Evolutionary conservation across 2,797 vertebrate genomes (phyloP).

Genomic region (Antennarius maculatus): DNA sequence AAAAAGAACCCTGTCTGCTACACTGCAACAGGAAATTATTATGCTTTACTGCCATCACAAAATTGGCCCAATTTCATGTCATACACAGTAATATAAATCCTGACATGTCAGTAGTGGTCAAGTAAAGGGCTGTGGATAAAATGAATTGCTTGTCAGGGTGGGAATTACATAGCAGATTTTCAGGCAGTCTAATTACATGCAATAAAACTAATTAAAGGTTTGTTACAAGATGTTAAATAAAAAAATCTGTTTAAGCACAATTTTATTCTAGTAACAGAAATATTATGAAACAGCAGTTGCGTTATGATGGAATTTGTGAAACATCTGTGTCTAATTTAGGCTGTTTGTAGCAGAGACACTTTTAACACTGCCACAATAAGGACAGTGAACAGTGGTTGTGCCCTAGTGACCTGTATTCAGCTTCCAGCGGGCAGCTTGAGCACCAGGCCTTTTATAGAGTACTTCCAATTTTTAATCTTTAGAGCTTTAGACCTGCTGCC

Average conservation of each 20-base stretch:
- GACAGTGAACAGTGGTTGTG: slow-evolving; percentile 19
- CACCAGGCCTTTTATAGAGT: slow-evolving; percentile 40
- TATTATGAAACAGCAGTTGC: slow-evolving; percentile 35
- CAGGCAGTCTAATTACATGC: slow-evolving; percentile 52
- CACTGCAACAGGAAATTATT: slow-evolving; percentile 35
- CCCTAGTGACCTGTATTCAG: slow-evolving; percentile 44
- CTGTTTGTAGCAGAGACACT: not conserved
- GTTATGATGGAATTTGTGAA: slow-evolving; percentile 29
- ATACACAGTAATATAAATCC: slow-evolving; percentile 60
- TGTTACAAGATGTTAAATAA: slow-evolving; percentile 28
- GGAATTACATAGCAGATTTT: slow-evolving; percentile 62
- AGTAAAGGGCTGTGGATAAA: slow-evolving; percentile 54
- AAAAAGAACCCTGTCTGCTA: slow-evolving; percentile 20
- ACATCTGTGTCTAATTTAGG: slow-evolving; percentile 39
- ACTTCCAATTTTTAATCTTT: slow-evolving; percentile 65
- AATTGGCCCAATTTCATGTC: slow-evolving; percentile 59
- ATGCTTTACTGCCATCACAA: slow-evolving; percentile 17
- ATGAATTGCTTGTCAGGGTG: slow-evolving; percentile 55
- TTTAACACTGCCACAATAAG: slow-evolving; percentile 22
- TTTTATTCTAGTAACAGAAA: slow-evolving; percentile 29
- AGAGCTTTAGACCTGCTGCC: slow-evolving; percentile 44
- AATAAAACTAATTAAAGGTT: slow-evolving; percentile 71
- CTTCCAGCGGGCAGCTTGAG: slow-evolving; percentile 33
- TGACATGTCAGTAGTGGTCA: slow-evolving; percentile 58
- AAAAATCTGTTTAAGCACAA: slow-evolving; percentile 8